Conservation (phyloP, 2,797 vertebrate genomes). For the Eulemur coronatus region DNA sequence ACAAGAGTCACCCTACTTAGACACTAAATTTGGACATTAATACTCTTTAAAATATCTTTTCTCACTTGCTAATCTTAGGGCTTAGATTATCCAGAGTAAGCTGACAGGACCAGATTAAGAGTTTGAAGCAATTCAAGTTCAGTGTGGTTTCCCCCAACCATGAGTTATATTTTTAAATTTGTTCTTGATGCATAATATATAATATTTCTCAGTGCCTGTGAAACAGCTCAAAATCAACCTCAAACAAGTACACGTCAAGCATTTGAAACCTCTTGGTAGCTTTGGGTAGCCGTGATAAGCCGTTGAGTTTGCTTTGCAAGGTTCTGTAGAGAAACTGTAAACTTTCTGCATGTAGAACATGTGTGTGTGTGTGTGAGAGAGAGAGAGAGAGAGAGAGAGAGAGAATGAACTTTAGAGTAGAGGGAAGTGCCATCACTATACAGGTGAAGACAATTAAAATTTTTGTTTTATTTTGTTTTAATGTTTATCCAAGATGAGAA, state of each 20-base stretch:
- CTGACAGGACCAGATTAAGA: neutral
- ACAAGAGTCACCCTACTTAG: neutral
- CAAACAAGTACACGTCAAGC: conserved; percentile 45
- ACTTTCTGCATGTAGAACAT: neutral
- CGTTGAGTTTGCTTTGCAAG: conserved; percentile 33
- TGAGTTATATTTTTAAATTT: conserved; percentile 64
- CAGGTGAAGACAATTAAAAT: neutral
- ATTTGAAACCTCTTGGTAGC: conserved; percentile 65
- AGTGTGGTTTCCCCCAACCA: conserved; percentile 37
- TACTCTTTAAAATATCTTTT: neutral
- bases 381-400: neutral
- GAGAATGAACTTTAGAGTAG: conserved; percentile 12
- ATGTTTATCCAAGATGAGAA: neutral
- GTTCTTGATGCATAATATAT: conserved; percentile 43
- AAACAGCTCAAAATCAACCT: conserved; percentile 64
- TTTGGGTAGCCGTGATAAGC: conserved; percentile 45
- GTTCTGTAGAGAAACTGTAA: conserved; percentile 49
- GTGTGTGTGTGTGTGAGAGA: neutral
- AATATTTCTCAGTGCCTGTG: conserved; percentile 51
- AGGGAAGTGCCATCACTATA: neutral
- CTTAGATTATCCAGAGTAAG: neutral
- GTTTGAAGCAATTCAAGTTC: conserved; percentile 41
- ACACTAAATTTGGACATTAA: neutral
- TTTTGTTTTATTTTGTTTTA: conserved; percentile 34
- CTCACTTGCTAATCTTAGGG: neutral